Evolutionary conservation across 2,888 invertebrate species (phyloP).

Genomic region (Scaptomyza polygonia): DNA sequence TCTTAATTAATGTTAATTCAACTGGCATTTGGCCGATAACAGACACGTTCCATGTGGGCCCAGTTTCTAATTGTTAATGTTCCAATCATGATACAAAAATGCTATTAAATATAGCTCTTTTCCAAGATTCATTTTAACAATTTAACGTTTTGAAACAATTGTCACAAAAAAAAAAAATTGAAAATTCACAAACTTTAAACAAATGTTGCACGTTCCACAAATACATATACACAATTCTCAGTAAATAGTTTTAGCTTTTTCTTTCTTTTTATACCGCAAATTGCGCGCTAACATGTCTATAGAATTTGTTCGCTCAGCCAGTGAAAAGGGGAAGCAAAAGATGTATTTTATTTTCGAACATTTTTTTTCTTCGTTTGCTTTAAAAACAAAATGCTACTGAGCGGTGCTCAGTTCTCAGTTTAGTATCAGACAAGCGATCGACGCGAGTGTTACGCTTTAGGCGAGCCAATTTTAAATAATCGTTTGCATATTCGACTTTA

Average conservation of each 20-base stretch:
- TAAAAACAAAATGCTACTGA: slow-evolving; percentile 63
- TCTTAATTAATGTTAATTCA: neutral
- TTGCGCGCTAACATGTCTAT: slow-evolving; percentile 25
- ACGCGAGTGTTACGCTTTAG: slow-evolving; percentile 66
- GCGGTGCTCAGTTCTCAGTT: slow-evolving; percentile 57
- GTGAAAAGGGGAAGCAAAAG: slow-evolving; percentile 9
- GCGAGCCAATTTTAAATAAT: slow-evolving; percentile 39
- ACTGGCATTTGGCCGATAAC: slow-evolving; percentile 53
- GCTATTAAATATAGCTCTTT: slow-evolving; percentile 1
- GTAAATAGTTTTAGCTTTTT: slow-evolving; percentile 1
- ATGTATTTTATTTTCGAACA: slow-evolving; percentile 61
- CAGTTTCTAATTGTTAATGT: slow-evolving; percentile 23
- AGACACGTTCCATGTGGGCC: slow-evolving; percentile 47
- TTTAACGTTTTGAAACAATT: slow-evolving; percentile 6
- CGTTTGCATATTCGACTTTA: slow-evolving; percentile 21
- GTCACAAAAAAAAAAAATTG: neutral
- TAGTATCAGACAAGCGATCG: slow-evolving; percentile 71
- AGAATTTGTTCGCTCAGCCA: slow-evolving; percentile 14
- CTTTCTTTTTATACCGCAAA: slow-evolving; percentile 15
- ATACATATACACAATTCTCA: neutral
- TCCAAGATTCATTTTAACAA: slow-evolving; percentile 1
- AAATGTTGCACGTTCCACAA: slow-evolving; percentile 1
- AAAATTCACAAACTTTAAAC: slow-evolving; percentile 4
- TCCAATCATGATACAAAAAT: slow-evolving; percentile 3
- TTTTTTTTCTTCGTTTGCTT: slow-evolving; percentile 30